A percentile compares a stretch with the other conserved stretches of the same genome.
phyloP scores from a whole-genome alignment of 2,797 vertebrate genomes.

The Myioborus miniatus region DNA sequence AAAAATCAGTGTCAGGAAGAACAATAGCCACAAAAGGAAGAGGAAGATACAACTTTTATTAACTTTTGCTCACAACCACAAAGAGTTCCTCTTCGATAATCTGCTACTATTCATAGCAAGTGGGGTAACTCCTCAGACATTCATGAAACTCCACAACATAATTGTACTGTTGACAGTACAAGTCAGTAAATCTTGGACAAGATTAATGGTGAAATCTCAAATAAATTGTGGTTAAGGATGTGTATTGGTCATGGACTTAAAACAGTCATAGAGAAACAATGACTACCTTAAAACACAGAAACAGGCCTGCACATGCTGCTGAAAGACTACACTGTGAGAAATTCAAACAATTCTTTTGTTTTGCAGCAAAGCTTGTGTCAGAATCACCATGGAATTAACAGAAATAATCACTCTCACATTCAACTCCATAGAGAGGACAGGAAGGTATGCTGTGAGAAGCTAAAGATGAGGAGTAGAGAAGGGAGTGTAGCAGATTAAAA shows the following conservation, averaged over 20 bases:
- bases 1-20: not conserved
- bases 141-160: not conserved
- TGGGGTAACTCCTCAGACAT: not conserved
- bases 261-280: not conserved
- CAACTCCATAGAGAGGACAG: not conserved
- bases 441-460: not conserved
- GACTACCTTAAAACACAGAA: not conserved
- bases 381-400: not conserved
- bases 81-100: not conserved
- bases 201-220: not conserved
- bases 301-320: not conserved
- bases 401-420: not conserved
- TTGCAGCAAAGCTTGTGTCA: not conserved
- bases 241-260: not conserved
- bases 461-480: not conserved
- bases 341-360: not conserved
- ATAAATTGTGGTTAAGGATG: conserved; percentile 21
- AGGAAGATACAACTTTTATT: not conserved
- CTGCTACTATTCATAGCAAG: conserved; percentile 2
- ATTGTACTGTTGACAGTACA: conserved; percentile 25
- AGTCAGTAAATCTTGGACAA: conserved; percentile 32
- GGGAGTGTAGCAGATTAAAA: not conserved
- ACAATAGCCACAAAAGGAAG: not conserved
- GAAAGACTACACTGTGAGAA: not conserved
- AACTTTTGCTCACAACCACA: not conserved